A percentile compares a stretch with the other conserved stretches of the same genome.
phyloP scores from a whole-genome alignment of 2,113 vertebrate genomes.

The Protobothrops mucrosquamatus region DNA sequence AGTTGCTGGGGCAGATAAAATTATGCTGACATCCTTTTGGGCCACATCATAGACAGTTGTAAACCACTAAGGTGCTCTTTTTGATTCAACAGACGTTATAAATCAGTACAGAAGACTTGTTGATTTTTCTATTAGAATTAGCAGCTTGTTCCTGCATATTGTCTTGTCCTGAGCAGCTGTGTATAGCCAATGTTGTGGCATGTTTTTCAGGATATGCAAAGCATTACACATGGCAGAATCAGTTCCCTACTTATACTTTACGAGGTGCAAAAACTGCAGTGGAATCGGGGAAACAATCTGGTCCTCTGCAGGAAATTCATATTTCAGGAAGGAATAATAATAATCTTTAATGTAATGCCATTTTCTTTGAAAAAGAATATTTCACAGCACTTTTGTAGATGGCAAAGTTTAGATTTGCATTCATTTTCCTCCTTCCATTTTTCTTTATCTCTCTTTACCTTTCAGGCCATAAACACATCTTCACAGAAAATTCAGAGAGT shows the following conservation, averaged over 20 bases:
- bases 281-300: constrained; percentile 10
- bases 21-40: not conserved
- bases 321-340: not conserved
- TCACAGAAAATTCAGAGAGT: constrained; percentile 3
- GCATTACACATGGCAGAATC: not conserved
- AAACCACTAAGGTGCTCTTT: not conserved
- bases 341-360: constrained; percentile 9
- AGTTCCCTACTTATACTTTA: not conserved
- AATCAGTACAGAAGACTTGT: not conserved
- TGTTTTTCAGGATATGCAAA: constrained; percentile 1
- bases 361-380: constrained; percentile 8
- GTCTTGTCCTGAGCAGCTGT: not conserved
- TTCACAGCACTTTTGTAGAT: not conserved
- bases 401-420: constrained; percentile 20
- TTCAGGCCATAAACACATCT: constrained; percentile 21
- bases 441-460: constrained; percentile 30
- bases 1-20: not conserved
- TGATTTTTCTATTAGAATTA: constrained; percentile 7
- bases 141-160: not conserved
- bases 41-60: constrained; percentile 7
- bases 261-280: not conserved
- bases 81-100: not conserved
- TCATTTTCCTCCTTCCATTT: constrained; percentile 7
- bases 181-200: not conserved
- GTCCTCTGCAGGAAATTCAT: not conserved